These are phyloP conservation scores for Drosophila micromelanica DNA, from an alignment of 1,140 invertebrate genomes.

Conservation along the genomic window DNA sequence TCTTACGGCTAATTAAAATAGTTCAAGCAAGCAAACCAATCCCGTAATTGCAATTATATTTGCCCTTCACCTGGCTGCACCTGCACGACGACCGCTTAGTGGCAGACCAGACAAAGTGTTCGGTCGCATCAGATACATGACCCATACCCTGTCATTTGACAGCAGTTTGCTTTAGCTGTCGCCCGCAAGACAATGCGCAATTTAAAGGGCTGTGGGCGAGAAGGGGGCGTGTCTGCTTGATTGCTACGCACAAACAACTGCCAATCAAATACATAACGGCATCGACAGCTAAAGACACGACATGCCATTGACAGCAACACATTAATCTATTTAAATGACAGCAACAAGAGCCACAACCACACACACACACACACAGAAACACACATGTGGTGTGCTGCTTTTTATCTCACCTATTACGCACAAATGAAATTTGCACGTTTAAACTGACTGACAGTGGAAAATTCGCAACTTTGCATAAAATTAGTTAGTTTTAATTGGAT, in stretches of 20 bases:
- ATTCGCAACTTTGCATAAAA: conserved; percentile 64
- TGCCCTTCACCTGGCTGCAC: conserved; percentile 31
- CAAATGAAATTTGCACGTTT: conserved; percentile 36
- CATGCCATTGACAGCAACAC: conserved; percentile 63
- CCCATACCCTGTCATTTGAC: conserved; percentile 32
- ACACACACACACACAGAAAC: conserved; percentile 1
- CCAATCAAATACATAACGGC: conserved; percentile 67
- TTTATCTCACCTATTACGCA: conserved; percentile 55
- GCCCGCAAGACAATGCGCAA: background rate
- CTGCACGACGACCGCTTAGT: conserved; percentile 10
- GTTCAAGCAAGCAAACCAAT: conserved; percentile 2
- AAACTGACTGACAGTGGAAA: conserved; percentile 27
- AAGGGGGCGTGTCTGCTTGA: conserved; percentile 26
- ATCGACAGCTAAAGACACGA: conserved; percentile 54
- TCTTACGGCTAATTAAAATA: conserved; percentile 77
- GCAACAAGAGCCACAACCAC: conserved; percentile 16
- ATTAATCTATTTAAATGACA: conserved; percentile 75
- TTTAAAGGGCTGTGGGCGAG: background rate
- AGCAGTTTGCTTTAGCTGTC: conserved; percentile 44
- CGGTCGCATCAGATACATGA: conserved; percentile 1
- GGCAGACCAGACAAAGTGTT: background rate
- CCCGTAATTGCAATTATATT: conserved; percentile 40
- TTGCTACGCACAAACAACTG: conserved; percentile 67
- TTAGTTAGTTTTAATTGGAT: conserved; percentile 76
- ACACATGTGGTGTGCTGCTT: conserved; percentile 46